Percentiles rank a stretch among this genome's conserved stretches.
phyloP scores from a whole-genome alignment of 2,797 vertebrate species.

The Sebastolobus altivelis region DNA sequence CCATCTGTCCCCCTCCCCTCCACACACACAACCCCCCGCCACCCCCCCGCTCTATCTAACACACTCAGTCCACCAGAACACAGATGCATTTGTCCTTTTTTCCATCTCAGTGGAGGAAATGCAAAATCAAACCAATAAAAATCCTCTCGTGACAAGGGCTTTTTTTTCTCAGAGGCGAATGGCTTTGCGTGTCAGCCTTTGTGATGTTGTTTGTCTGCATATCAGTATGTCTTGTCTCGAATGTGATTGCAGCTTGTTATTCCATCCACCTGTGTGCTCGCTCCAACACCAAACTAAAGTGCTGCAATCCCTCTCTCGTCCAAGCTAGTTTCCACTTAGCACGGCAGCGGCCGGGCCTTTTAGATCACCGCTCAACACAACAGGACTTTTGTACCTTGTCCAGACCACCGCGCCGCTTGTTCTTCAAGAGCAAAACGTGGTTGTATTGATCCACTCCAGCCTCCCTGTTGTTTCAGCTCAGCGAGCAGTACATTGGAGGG shows the following conservation, averaged over 20 bases:
- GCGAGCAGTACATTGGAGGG: conserved; percentile 58
- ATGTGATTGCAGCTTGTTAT: conserved; percentile 18
- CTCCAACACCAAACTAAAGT: conserved; percentile 9
- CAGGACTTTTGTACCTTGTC: conserved; percentile 54
- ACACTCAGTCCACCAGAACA: conserved; percentile 39
- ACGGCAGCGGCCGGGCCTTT: conserved; percentile 21
- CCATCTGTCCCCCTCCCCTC: conserved; percentile 46
- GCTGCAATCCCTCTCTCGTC: background rate
- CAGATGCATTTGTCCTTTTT: conserved; percentile 48
- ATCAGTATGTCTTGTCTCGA: background rate
- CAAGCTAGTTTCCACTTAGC: conserved; percentile 19
- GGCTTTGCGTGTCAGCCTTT: conserved; percentile 14
- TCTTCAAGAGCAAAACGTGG: conserved; percentile 76
- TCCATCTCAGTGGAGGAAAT: conserved; percentile 34
- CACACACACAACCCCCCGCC: conserved; percentile 11
- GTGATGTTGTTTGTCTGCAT: conserved; percentile 1
- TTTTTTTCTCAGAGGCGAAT: conserved; percentile 20
- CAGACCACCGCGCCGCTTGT: conserved; percentile 60
- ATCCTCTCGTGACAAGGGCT: conserved; percentile 30
- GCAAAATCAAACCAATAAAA: conserved; percentile 46
- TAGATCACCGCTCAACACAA: conserved; percentile 45
- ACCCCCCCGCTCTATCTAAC: conserved; percentile 34
- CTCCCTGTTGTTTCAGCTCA: conserved; percentile 72
- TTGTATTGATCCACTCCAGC: conserved; percentile 74
- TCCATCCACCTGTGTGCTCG: conserved; percentile 4